Percentiles rank a stretch among this genome's conserved stretches.
Conservation (phyloP, 2,113 vertebrate genomes). For the Recurvirostra avosetta region DNA sequence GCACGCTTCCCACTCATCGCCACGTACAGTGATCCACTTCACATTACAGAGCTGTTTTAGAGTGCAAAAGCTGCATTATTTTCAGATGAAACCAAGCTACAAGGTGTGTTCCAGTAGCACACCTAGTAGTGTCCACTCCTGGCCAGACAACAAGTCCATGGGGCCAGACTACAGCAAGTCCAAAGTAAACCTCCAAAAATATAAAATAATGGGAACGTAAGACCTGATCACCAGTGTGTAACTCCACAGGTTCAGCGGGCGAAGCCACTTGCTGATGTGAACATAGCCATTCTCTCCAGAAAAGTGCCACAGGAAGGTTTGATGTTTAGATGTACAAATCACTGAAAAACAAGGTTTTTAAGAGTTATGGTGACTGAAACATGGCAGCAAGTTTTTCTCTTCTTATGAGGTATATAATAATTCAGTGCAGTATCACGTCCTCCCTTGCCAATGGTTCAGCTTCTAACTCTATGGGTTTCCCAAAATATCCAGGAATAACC, state of each 20-base stretch:
- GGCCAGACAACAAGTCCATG: not conserved
- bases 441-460: not conserved
- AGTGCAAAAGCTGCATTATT: not conserved
- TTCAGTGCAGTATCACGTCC: not conserved
- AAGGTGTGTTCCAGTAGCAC: not conserved
- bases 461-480: not conserved
- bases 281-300: not conserved
- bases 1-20: not conserved
- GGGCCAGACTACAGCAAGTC: not conserved
- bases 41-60: not conserved
- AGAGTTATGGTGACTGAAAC: not conserved
- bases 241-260: not conserved
- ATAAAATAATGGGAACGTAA: not conserved
- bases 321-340: not conserved
- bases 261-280: not conserved
- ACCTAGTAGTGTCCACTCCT: not conserved
- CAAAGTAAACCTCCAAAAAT: not conserved
- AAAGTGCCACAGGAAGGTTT: not conserved
- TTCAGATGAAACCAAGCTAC: not conserved
- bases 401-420: not conserved
- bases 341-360: not conserved
- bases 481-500: not conserved
- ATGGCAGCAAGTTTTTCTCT: not conserved
- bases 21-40: not conserved
- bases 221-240: not conserved